phyloP scores from a whole-genome alignment of 2,797 vertebrate genomes.

The Pantherophis alleghaniensis region DNA sequence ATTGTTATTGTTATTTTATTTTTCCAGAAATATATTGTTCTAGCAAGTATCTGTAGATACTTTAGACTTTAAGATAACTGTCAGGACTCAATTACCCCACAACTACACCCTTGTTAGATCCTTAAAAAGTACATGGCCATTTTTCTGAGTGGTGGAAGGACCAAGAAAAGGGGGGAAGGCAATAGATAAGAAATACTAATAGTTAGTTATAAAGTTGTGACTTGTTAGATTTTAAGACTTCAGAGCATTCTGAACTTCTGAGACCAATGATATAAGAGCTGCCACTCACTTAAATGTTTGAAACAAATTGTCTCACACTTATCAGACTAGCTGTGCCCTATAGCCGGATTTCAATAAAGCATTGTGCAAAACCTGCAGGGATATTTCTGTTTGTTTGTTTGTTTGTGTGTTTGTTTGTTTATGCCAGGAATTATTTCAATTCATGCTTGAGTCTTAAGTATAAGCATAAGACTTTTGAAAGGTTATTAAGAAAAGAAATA shows the following conservation, averaged over 20 bases:
- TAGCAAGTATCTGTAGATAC: not conserved
- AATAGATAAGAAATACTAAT: not conserved
- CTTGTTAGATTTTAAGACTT: not conserved
- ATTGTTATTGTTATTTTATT: not conserved
- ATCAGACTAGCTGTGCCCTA: not conserved
- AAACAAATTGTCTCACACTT: not conserved
- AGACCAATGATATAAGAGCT: not conserved
- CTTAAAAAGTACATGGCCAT: not conserved
- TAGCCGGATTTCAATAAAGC: not conserved
- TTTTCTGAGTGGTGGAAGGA: not conserved
- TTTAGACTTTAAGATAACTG: not conserved
- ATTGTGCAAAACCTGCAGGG: not conserved
- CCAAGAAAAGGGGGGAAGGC: not conserved
- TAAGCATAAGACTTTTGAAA: not conserved
- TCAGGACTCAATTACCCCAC: not conserved
- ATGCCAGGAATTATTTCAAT: not conserved
- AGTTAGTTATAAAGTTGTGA: not conserved
- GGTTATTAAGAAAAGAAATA: not conserved
- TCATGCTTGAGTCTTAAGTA: not conserved
- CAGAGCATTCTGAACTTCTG: not conserved
- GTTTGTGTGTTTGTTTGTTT: not conserved
- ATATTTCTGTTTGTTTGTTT: not conserved
- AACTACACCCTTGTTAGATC: not conserved
- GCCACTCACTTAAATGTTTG: not conserved
- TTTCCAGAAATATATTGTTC: not conserved